Evolutionary conservation across 1,140 invertebrate genomes (phyloP).

Genomic region (Aphis craccivora): DNA sequence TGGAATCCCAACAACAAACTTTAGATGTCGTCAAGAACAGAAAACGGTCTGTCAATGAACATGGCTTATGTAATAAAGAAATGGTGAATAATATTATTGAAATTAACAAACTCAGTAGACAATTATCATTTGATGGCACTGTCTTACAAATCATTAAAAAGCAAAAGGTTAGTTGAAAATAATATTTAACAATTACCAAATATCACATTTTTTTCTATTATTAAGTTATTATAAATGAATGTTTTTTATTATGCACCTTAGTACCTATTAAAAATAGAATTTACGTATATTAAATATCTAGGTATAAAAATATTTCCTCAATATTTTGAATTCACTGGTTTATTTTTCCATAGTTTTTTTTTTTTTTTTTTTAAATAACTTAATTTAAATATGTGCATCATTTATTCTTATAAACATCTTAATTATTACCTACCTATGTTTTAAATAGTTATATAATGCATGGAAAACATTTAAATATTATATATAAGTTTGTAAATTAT

Average conservation of each 20-base stretch:
- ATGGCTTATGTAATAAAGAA: background rate
- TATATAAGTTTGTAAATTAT: background rate
- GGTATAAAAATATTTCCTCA: background rate
- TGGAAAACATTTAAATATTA: background rate
- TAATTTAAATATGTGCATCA: background rate
- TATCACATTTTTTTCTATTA: background rate
- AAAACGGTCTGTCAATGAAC: conserved; percentile 1
- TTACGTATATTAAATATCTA: background rate
- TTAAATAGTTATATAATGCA: background rate
- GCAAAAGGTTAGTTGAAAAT: conserved; percentile 34
- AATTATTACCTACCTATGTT: background rate
- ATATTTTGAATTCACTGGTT: background rate
- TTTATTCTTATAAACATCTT: background rate
- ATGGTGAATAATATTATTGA: background rate
- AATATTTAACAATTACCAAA: background rate
- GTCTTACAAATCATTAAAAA: background rate
- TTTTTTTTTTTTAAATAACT: background rate
- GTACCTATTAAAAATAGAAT: background rate
- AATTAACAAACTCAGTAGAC: conserved; percentile 18
- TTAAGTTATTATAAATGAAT: background rate
- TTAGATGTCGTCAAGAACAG: conserved; percentile 34
- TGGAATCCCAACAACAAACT: conserved; percentile 22
- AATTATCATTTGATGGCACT: conserved; percentile 43
- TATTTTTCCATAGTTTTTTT: background rate
- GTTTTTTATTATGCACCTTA: background rate